Base-by-base conservation (phyloP, 2,888 invertebrate species). In the Melanostoma scalare region DNA sequence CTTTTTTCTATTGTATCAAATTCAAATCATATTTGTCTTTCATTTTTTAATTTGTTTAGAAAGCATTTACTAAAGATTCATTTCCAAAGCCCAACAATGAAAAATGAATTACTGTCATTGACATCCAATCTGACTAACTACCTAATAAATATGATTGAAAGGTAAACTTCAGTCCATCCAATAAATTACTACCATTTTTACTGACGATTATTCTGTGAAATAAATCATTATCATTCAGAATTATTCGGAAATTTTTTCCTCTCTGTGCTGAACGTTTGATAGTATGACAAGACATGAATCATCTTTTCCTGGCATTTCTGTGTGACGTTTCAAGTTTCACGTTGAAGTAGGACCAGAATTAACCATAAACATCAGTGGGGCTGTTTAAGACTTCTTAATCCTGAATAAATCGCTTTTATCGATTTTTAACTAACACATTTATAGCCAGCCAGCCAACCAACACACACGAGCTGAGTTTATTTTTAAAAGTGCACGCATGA, bases 351-450 rank as follows among this genome's bases (percentile, higher is more conserved):
- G 20, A 20, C 20, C 20, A 20, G 20, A 20, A 20, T 20, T 20
- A 20, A 20, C 20, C 20, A 20, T 20, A 20, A 20, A 20, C 20
- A 1, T 20, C 20, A 20, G 1, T 20, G 20, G 20, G 20, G 20
- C 53, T 68, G 52, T 67, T 65, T 40, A 50, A 65, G 65, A 40
- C 40, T 65, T 58, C 44, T 75, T 67, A 52, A 75, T 58, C 56
- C 56, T 48, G 36, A 36, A 63, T 63, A 30, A 63, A 63, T 35
- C 50, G 50, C 6, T 63, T 48, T 38, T 63, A 63, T 63, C 31
- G 63, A 63, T 63, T 63, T 63, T 9, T 38, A 35, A 5, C 6
- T n/a, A 4, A 8, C 63, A 63, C 63, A 48, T 48, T 63, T 63
- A 30, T 30, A 3, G 6, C 31, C 3, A 20, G 6, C 31, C 3